These are phyloP conservation scores for Lithobius niger DNA, from an alignment of 1,140 invertebrate species.

Conservation along the genomic window DNA sequence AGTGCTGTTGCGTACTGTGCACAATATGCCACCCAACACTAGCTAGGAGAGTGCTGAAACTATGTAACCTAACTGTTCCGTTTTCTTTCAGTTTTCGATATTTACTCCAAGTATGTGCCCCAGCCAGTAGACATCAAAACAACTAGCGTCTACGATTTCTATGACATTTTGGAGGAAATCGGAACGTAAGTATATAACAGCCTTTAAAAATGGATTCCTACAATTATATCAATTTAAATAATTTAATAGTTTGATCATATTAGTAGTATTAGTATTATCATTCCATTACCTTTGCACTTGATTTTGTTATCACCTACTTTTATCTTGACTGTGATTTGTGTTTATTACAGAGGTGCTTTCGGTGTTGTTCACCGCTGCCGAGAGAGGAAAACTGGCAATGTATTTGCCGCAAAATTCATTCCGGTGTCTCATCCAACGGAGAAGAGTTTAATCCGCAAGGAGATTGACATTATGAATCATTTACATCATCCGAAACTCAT, in stretches of 20 bases:
- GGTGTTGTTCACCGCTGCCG: conserved; percentile 96
- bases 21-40: too few relatives aligned
- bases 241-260: too few relatives aligned
- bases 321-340: too few relatives aligned
- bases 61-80: too few relatives aligned
- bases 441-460: conserved; percentile 91
- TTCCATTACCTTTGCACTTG: too few relatives aligned
- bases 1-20: too few relatives aligned
- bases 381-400: conserved; percentile 88
- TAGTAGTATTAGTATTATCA: too few relatives aligned
- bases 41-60: too few relatives aligned
- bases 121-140: conserved; percentile 92
- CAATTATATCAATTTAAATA: background rate
- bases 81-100: conserved; percentile 64
- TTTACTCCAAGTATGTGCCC: conserved; percentile 92
- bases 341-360: conserved; percentile 63
- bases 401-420: conserved; percentile 98
- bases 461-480: conserved; percentile 99
- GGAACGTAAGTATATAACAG: conserved; percentile 48
- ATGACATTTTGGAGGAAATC: conserved; percentile 98
- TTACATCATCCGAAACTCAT: conserved; percentile 94
- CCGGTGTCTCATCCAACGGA: conserved; percentile 89
- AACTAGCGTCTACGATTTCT: conserved; percentile 90
- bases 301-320: too few relatives aligned
- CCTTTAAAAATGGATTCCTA: background rate